phyloP scores from a whole-genome alignment of 1,140 invertebrate species.

The Drosophila insularis region DNA sequence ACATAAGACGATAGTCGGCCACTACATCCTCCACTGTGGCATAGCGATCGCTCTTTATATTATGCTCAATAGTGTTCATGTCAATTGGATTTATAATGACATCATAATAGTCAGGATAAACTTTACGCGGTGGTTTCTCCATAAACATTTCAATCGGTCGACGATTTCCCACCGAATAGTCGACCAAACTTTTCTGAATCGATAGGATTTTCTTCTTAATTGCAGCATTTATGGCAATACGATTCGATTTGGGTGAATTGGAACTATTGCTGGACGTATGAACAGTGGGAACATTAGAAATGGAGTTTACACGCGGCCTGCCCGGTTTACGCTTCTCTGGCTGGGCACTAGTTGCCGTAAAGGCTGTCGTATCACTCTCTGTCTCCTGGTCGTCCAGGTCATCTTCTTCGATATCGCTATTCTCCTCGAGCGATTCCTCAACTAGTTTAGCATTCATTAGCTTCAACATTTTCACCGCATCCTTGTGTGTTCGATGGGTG shows the following conservation, averaged over 20 bases:
- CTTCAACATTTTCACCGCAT: conserved; percentile 84
- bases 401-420: conserved; percentile 72
- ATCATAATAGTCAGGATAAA: conserved; percentile 98
- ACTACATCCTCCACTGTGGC: conserved; percentile 85
- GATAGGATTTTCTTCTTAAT: conserved; percentile 89
- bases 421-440: conserved; percentile 75
- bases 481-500: conserved; percentile 93
- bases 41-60: conserved; percentile 91
- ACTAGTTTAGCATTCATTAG: conserved; percentile 80
- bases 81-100: conserved; percentile 96
- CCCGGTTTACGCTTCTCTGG: conserved; percentile 77
- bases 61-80: conserved; percentile 95
- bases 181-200: conserved; percentile 89
- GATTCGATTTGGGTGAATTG: conserved; percentile 72
- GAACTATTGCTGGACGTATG: conserved; percentile 73
- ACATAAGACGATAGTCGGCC: conserved; percentile 92
- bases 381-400: conserved; percentile 45
- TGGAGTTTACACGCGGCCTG: conserved; percentile 82
- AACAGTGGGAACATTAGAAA: conserved; percentile 83
- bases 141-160: conserved; percentile 96
- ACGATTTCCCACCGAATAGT: conserved; percentile 90
- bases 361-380: conserved; percentile 37
- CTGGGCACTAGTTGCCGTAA: conserved; percentile 38
- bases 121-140: conserved; percentile 97
- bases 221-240: conserved; percentile 71